Evolutionary conservation across 2,797 vertebrate species (phyloP).

Genomic region (Botia almorhae): DNA sequence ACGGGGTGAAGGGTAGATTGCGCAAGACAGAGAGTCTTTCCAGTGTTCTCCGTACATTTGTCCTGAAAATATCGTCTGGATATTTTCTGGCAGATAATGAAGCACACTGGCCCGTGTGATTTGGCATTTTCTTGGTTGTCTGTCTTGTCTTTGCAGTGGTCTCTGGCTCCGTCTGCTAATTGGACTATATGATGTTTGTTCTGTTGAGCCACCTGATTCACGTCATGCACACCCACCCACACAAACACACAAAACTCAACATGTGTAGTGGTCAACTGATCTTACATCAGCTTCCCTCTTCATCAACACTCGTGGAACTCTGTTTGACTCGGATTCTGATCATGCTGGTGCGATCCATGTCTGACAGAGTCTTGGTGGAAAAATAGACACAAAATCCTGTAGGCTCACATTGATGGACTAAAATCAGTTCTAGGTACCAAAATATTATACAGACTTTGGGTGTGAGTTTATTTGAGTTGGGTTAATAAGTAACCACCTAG

Average conservation of each 20-base stretch:
- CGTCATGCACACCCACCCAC: background rate
- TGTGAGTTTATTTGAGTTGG: too few relatives aligned
- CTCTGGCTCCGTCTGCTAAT: conserved; percentile 10
- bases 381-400: too few relatives aligned
- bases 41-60: background rate
- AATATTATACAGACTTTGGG: too few relatives aligned
- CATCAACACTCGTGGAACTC: conserved; percentile 6
- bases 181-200: background rate
- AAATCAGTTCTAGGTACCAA: too few relatives aligned
- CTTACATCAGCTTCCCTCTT: conserved; percentile 7
- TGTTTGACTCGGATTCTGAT: conserved; percentile 33
- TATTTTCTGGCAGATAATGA: conserved; percentile 43
- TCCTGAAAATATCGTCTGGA: conserved; percentile 11
- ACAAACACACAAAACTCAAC: conserved; percentile 16
- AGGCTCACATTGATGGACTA: too few relatives aligned
- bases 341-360: conserved; percentile 2
- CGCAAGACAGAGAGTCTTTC: background rate
- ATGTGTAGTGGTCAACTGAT: conserved; percentile 9
- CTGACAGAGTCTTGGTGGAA: conserved; percentile 20
- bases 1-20: conserved; percentile 23
- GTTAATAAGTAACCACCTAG: too few relatives aligned
- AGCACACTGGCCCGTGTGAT: conserved; percentile 47
- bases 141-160: conserved; percentile 23
- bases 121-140: conserved; percentile 44
- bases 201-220: conserved; percentile 11